Conservation (phyloP, 1,140 invertebrate species). For the Harpegnathos saltator region DNA sequence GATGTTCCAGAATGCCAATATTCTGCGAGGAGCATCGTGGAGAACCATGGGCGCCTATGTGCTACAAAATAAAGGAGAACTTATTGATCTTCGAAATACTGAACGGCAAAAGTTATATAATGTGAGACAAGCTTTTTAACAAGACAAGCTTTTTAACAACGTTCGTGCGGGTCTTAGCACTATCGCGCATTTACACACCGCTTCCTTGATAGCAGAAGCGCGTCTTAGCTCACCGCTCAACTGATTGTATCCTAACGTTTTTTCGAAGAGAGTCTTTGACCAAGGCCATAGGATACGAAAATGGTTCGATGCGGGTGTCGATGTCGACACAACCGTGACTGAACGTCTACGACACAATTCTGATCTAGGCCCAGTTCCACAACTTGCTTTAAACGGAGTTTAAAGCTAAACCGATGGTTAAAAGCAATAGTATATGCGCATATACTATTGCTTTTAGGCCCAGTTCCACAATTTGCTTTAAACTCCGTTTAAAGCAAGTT, state of each 20-base stretch:
- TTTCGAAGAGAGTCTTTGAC: constrained; percentile 85
- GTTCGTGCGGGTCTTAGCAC: constrained; percentile 85
- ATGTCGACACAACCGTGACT: constrained; percentile 77
- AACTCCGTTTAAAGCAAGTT: too few species aligned
- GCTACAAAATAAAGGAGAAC: constrained; percentile 83
- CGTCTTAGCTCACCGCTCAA: constrained; percentile 79
- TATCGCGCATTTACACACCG: constrained; percentile 87
- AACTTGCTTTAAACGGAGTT: too few species aligned
- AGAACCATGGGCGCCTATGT: constrained; percentile 80
- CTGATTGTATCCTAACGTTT: constrained; percentile 82
- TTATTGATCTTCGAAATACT: constrained; percentile 85
- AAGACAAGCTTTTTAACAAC: too few species aligned
- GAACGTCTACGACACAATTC: too few species aligned
- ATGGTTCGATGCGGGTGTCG: constrained; percentile 76
- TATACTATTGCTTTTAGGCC: too few species aligned
- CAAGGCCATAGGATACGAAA: constrained; percentile 64
- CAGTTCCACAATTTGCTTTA: too few species aligned
- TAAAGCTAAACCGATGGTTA: too few species aligned
- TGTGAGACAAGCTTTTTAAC: constrained; percentile 81
- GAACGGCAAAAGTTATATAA: constrained; percentile 77
- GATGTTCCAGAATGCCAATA: constrained; percentile 82
- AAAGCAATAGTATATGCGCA: too few species aligned
- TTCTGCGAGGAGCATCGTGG: constrained; percentile 75
- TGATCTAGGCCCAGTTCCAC: too few species aligned
- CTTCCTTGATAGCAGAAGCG: constrained; percentile 86